Conservation (phyloP, 2,888 invertebrate species). For the Empis livida region DNA sequence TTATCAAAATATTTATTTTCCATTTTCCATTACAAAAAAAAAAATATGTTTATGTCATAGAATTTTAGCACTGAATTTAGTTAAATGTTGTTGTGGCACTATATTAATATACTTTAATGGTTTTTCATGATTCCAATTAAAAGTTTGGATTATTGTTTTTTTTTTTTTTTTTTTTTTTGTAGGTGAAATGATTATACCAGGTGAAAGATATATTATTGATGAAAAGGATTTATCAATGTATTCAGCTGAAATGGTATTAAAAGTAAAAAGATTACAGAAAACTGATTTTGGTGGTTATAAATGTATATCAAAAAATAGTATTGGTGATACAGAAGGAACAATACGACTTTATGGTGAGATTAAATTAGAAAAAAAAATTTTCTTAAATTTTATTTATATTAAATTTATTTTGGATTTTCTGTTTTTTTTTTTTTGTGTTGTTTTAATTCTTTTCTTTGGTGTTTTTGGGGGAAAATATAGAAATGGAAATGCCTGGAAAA, state of each 20-base stretch:
- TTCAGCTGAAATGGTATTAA: conserved; percentile 71
- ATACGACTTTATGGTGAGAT: conserved; percentile 75
- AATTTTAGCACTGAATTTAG: too few species aligned
- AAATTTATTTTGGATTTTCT: background rate
- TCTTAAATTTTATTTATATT: background rate
- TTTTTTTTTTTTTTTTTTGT: conserved; percentile 10
- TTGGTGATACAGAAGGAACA: conserved; percentile 81
- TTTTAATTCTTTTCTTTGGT: conserved; percentile 6
- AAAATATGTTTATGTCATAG: too few species aligned
- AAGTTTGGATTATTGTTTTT: too few species aligned
- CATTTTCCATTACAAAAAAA: too few species aligned
- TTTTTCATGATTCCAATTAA: too few species aligned
- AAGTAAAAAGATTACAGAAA: conserved; percentile 59
- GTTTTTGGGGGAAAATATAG: conserved; percentile 4
- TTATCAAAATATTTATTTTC: too few species aligned
- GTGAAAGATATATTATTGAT: conserved; percentile 71
- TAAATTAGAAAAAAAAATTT: background rate
- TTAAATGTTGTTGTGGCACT: too few species aligned
- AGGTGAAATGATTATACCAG: conserved; percentile 88
- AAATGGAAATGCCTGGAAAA: conserved; percentile 34
- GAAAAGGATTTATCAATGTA: conserved; percentile 71
- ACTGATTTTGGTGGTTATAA: conserved; percentile 77
- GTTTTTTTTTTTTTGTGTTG: background rate
- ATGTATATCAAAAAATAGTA: conserved; percentile 85
- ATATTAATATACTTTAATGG: too few species aligned